Evolutionary conservation across 2,888 invertebrate species (phyloP).

Genomic region (Athripsodes cinereus): DNA sequence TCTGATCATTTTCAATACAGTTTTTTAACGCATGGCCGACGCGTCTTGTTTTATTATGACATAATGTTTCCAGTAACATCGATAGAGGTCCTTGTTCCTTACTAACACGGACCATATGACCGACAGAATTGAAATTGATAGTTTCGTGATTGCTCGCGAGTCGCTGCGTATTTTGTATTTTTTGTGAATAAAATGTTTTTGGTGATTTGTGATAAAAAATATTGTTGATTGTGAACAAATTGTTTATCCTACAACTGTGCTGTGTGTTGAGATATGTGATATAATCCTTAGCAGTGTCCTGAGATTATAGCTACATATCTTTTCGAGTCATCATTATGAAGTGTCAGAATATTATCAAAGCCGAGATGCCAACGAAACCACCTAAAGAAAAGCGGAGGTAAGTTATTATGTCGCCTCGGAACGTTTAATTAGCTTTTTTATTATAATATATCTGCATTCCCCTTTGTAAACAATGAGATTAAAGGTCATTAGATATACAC

Average conservation of each 20-base stretch:
- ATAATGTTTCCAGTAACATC: conserved; percentile 1
- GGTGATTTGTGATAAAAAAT: conserved; percentile 36
- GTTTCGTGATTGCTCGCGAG: conserved; percentile 8
- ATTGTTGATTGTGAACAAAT: conserved; percentile 35
- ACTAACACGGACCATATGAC: not conserved
- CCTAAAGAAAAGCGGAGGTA: conserved; percentile 69
- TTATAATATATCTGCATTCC: no score
- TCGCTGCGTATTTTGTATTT: conserved; percentile 19
- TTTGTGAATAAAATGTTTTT: conserved; percentile 21
- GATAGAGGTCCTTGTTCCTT: conserved; percentile 17
- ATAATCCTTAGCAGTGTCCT: conserved; percentile 54
- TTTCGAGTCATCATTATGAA: conserved; percentile 37
- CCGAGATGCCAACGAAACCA: conserved; percentile 47
- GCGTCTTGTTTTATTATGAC: no score
- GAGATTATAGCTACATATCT: conserved; percentile 43
- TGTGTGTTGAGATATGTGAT: conserved; percentile 46
- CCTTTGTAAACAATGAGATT: not conserved
- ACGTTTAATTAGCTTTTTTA: no score
- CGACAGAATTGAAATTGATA: conserved; percentile 9
- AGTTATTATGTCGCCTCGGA: conserved; percentile 27
- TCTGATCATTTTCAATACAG: no score
- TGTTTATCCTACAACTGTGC: conserved; percentile 29
- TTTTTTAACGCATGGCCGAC: no score
- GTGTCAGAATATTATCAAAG: conserved; percentile 44
- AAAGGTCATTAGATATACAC: not conserved